Base-by-base conservation (phyloP, 2,113 vertebrate genomes). In the Caloenas nicobarica region DNA sequence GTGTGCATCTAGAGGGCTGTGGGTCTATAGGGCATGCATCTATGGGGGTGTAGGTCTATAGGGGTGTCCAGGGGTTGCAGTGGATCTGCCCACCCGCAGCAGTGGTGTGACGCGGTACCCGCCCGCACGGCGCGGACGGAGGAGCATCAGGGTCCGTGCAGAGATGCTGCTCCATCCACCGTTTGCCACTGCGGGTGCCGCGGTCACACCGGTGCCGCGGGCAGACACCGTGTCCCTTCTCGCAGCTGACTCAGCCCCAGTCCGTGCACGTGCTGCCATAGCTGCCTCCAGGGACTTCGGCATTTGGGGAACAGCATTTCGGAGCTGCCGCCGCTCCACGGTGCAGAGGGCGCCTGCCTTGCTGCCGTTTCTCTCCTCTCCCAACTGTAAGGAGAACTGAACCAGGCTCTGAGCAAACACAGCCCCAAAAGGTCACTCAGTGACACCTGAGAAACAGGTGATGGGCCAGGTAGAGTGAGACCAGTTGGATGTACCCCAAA, bases 361-460 rank as follows among this genome's bases (percentile, higher is more conserved):
- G 9, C 46, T 9, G 2, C 26, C 5, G 7, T 50, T n/a, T 25
- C 64, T 58, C 28, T 69, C 64, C 64, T 48, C 1, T 1, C 40
- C n/a, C 3, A 4, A 9, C 53, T 44, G 8, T 10, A 5, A 31
- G 62, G n/a, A 85, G 46, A 81, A 46, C 11, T 10, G 40, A 16
- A 58, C 9, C 0, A 1, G n/a, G 26, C 16, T 48, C 40, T 26
- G 42, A 13, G 40, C 1, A 8, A 50, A 42, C 3, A 2, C 2
- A 1, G 57, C 60, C 46, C 64, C 18, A 9, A 51, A 71, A 22
- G 44, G 80, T 50, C 34, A 40, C 33, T 48, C 68, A 54, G 66
- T 3, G 74, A 17, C 51, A 64, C 18, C 40, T 9, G 1, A n/a
- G 42, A 18, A n/a, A 42, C 29, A 8, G 17, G 56, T 3, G 62